These are phyloP conservation scores for Atrichornis clamosus DNA, from an alignment of 2,113 vertebrate species.

Conservation along the genomic window DNA sequence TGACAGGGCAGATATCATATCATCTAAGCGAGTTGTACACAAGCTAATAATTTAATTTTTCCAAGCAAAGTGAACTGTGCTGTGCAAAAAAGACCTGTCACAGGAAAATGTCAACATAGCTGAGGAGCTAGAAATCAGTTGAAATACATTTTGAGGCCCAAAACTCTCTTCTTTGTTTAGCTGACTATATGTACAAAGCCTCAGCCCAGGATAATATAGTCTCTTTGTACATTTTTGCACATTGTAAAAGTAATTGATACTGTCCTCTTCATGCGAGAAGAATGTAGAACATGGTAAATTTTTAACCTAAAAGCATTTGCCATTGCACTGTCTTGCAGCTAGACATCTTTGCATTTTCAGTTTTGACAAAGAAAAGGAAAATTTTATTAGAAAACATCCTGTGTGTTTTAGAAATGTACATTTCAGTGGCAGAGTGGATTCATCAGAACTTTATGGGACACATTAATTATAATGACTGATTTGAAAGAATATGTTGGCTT, in stretches of 20 bases:
- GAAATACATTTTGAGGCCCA: conserved; percentile 28
- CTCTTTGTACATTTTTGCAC: conserved; percentile 12
- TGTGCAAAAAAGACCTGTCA: conserved; percentile 27
- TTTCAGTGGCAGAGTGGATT: not conserved
- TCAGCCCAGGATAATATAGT: conserved; percentile 28
- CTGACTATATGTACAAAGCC: conserved; percentile 28
- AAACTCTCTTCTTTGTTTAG: not conserved
- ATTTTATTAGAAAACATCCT: not conserved
- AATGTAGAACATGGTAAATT: not conserved
- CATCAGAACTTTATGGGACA: not conserved
- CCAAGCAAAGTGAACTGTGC: conserved; percentile 42
- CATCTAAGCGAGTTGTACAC: conserved; percentile 61
- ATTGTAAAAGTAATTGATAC: not conserved
- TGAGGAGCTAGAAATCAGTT: conserved; percentile 16
- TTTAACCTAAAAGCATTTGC: not conserved
- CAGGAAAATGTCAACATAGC: conserved; percentile 56
- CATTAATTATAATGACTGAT: not conserved
- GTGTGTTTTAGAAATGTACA: not conserved
- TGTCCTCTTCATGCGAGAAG: not conserved
- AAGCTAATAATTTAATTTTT: conserved; percentile 71
- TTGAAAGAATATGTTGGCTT: not conserved
- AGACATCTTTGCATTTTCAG: not conserved
- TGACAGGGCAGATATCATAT: conserved; percentile 67
- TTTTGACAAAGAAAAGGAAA: not conserved
- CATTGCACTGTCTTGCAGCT: not conserved